Conservation (phyloP, 2,113 vertebrate genomes). For the Cercocebus atys region DNA sequence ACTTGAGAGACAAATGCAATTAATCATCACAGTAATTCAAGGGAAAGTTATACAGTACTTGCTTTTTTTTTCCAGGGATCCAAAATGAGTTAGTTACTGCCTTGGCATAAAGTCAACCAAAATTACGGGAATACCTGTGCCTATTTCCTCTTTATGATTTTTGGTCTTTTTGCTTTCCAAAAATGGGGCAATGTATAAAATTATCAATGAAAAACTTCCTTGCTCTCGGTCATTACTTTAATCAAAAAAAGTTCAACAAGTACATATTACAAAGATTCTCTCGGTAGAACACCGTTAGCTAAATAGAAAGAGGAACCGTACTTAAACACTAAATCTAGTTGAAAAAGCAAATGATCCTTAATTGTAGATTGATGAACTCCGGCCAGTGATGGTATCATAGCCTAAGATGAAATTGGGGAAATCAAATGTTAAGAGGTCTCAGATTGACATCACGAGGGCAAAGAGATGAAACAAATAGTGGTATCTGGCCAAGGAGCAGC, state of each 20-base stretch:
- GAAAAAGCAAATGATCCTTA: slow-evolving; percentile 30
- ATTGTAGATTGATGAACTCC: background rate
- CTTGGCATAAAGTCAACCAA: background rate
- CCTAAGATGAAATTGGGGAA: slow-evolving; percentile 29
- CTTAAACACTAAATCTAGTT: background rate
- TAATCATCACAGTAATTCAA: background rate
- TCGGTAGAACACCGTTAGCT: background rate
- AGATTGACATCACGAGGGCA: background rate
- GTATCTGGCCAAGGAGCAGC: background rate
- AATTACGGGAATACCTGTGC: background rate
- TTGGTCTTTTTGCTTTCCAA: slow-evolving; percentile 6
- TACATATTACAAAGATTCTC: background rate
- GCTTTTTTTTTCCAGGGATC: background rate
- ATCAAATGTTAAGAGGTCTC: slow-evolving; percentile 2
- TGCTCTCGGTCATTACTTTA: background rate
- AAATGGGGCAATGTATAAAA: background rate
- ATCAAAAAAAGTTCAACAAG: slow-evolving; percentile 18
- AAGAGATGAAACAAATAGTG: background rate
- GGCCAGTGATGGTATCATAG: background rate
- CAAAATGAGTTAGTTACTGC: slow-evolving; percentile 10
- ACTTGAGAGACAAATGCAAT: background rate
- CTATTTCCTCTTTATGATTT: background rate
- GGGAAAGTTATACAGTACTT: background rate
- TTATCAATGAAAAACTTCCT: slow-evolving; percentile 21
- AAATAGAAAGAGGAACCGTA: slow-evolving; percentile 25